These are phyloP conservation scores for Leistus spinibarbis DNA, from an alignment of 2,888 invertebrate species.

Conservation along the genomic window DNA sequence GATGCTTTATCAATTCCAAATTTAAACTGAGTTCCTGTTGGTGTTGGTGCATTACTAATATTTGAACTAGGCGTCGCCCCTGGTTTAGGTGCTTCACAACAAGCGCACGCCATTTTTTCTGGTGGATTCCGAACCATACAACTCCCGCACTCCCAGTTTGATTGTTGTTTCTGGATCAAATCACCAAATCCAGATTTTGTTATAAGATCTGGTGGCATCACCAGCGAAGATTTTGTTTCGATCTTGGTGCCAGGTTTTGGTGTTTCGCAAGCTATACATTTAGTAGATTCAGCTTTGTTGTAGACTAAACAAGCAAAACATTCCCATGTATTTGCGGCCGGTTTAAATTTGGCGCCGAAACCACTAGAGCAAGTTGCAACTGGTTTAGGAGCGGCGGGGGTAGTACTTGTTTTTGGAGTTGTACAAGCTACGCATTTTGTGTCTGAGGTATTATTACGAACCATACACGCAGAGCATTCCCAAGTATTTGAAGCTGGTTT, in stretches of 20 bases:
- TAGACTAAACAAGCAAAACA: constrained; percentile 63
- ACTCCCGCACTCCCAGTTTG: constrained; percentile 65
- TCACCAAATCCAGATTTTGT: constrained; percentile 40
- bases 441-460: constrained; percentile 59
- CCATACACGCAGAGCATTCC: constrained; percentile 66
- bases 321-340: constrained; percentile 59
- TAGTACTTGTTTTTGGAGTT: constrained; percentile 54
- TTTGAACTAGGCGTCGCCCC: constrained; percentile 48
- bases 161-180: constrained; percentile 46
- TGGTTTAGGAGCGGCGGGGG: constrained; percentile 10
- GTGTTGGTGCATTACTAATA: constrained; percentile 43
- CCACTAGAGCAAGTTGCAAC: constrained; percentile 26
- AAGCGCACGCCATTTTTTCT: constrained; percentile 60
- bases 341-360: constrained; percentile 61
- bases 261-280: constrained; percentile 63
- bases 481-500: constrained; percentile 59
- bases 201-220: constrained; percentile 30
- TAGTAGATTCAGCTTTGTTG: constrained; percentile 57
- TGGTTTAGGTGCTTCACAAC: constrained; percentile 64
- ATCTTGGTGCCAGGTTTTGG: constrained; percentile 53
- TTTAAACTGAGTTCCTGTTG: constrained; percentile 53
- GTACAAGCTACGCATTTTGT: constrained; percentile 63
- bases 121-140: constrained; percentile 66
- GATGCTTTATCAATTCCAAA: constrained; percentile 60
- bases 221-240: constrained; percentile 22